These are phyloP conservation scores for Patiria miniata DNA, from an alignment of 35 echinoderm and acorn worm species.

Conservation along the genomic window DNA sequence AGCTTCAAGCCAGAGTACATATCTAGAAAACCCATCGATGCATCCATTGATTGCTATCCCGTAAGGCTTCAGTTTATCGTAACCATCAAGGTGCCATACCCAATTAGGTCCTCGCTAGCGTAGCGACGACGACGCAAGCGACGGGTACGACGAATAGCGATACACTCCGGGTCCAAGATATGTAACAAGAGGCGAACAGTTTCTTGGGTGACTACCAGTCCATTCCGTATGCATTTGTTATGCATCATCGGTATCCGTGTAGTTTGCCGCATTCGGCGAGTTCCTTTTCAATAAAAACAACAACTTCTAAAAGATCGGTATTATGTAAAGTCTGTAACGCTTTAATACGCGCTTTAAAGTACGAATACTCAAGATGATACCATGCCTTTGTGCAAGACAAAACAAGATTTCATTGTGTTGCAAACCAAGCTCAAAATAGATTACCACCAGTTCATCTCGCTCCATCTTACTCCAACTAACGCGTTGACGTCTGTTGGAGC, in stretches of 20 bases:
- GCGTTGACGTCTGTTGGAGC: too few species aligned
- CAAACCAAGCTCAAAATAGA: too few species aligned
- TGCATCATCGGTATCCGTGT: slow-evolving; percentile 74
- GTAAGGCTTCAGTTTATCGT: slow-evolving; percentile 76
- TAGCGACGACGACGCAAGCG: slow-evolving; percentile 52
- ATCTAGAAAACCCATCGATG: slow-evolving; percentile 67
- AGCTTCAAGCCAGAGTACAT: slow-evolving; percentile 56
- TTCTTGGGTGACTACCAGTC: slow-evolving; percentile 44
- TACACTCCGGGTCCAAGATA: slow-evolving; percentile 60
- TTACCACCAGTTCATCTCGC: too few species aligned
- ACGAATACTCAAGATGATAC: too few species aligned
- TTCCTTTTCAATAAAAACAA: slow-evolving; percentile 44
- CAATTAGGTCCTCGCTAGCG: slow-evolving; percentile 52
- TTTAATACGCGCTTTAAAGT: too few species aligned
- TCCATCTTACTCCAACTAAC: too few species aligned
- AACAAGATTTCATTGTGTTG: too few species aligned
- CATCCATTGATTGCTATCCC: slow-evolving; percentile 70
- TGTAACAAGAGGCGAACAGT: slow-evolving; percentile 38
- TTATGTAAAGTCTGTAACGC: too few species aligned
- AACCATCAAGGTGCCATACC: slow-evolving; percentile 74
- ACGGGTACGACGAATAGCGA: slow-evolving; percentile 13
- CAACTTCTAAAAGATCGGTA: slow-evolving; percentile 54
- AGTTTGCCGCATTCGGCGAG: slow-evolving; percentile 53
- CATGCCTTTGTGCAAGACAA: too few species aligned
- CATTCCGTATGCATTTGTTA: slow-evolving; percentile 42